A percentile compares a stretch with the other conserved stretches of the same genome.
Evolutionary conservation across 2,888 invertebrate species (phyloP).

Genomic region (Torymus auratus): DNA sequence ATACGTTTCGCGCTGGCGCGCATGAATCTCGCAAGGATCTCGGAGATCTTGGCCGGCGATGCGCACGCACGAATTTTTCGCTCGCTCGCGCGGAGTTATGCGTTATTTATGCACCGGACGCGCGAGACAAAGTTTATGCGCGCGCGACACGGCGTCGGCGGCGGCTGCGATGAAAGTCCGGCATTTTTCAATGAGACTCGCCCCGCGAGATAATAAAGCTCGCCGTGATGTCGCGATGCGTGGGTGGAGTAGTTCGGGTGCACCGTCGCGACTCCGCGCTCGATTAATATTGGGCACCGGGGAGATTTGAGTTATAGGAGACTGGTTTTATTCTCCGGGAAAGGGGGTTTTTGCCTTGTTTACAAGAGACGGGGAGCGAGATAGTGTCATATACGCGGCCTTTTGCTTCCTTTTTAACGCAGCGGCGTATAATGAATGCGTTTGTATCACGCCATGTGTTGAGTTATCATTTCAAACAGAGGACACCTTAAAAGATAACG

Average conservation of each 20-base stretch:
- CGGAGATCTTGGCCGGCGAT: not conserved
- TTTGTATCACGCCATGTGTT: too few species aligned
- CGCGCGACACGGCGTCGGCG: not conserved
- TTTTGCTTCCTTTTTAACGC: too few species aligned
- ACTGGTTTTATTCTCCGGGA: too few species aligned
- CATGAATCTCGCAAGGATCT: constrained; percentile 50
- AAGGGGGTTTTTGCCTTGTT: too few species aligned
- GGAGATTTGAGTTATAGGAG: too few species aligned
- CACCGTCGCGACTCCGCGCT: constrained; percentile 22
- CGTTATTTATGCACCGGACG: constrained; percentile 68
- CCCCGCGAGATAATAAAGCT: constrained; percentile 9
- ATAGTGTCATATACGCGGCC: too few species aligned
- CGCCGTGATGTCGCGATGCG: constrained; percentile 16
- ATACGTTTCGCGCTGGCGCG: constrained; percentile 62
- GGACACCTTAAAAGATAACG: too few species aligned
- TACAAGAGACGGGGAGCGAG: too few species aligned
- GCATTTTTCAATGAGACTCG: constrained; percentile 50
- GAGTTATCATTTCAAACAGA: too few species aligned
- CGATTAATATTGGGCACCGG: constrained; percentile 33
- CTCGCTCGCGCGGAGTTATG: constrained; percentile 61
- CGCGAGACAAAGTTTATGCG: constrained; percentile 61
- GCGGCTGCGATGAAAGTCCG: constrained; percentile 70
- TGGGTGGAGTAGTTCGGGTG: constrained; percentile 61
- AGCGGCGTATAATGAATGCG: too few species aligned
- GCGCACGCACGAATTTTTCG: constrained; percentile 38